phyloP scores from a whole-genome alignment of 2,113 vertebrate species.

The Notothenia coriiceps region DNA sequence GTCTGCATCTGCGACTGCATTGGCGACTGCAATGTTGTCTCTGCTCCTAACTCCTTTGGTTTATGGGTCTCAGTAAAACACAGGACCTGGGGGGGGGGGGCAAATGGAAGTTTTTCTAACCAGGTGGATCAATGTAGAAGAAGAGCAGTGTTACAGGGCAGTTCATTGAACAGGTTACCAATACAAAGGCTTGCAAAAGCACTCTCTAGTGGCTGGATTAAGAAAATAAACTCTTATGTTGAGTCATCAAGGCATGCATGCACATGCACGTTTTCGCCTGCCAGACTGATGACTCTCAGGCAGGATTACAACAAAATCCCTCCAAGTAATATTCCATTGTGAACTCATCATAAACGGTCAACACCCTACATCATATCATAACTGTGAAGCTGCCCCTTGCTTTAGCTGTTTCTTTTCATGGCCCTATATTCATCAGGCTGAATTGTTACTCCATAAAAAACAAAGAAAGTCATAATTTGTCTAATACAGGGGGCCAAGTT shows the following conservation, averaged over 20 bases:
- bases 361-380: not conserved
- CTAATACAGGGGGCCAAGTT: no score
- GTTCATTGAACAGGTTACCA: not conserved
- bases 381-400: not conserved
- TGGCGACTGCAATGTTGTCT: constrained; percentile 18
- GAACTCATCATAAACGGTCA: not conserved
- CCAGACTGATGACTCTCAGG: not conserved
- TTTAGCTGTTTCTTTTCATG: not conserved
- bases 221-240: not conserved
- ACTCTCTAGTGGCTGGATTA: not conserved
- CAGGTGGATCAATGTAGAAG: not conserved
- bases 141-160: not conserved
- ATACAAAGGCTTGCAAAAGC: not conserved
- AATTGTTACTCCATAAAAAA: not conserved
- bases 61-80: constrained; percentile 41
- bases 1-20: constrained; percentile 50
- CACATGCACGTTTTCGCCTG: not conserved
- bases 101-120: not conserved
- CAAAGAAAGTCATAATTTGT: no score
- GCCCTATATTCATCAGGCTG: not conserved
- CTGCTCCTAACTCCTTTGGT: not conserved
- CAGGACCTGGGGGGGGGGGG: constrained; percentile 61
- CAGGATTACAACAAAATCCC: not conserved
- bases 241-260: not conserved
- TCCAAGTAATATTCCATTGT: not conserved